Conservation (phyloP, 1,140 invertebrate species). For the Zaprionus lachaisei region DNA sequence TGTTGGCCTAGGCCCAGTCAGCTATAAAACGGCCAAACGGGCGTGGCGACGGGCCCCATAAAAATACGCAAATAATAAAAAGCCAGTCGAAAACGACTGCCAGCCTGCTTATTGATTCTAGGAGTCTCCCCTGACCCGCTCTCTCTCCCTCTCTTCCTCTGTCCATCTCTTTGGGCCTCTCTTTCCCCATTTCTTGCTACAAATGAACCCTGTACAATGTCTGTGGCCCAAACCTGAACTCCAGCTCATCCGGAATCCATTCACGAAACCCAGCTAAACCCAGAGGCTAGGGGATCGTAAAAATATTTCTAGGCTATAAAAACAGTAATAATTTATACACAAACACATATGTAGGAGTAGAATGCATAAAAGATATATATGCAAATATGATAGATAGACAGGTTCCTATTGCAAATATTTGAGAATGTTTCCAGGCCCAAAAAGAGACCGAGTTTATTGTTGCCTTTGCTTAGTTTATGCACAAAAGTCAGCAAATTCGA, state of each 20-base stretch:
- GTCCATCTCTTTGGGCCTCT: background rate
- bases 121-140: background rate
- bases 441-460: slow-evolving; percentile 30
- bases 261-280: slow-evolving; percentile 5
- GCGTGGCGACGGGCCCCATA: slow-evolving; percentile 37
- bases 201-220: slow-evolving; percentile 3
- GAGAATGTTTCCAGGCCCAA: slow-evolving; percentile 48
- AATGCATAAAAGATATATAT: slow-evolving; percentile 16
- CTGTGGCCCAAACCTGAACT: background rate
- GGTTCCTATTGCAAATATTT: slow-evolving; percentile 60
- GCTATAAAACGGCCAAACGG: slow-evolving; percentile 58
- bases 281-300: slow-evolving; percentile 36
- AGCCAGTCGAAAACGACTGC: slow-evolving; percentile 39
- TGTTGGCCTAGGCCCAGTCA: slow-evolving; percentile 25
- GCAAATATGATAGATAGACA: slow-evolving; percentile 15
- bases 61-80: slow-evolving; percentile 70
- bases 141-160: background rate
- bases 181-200: background rate
- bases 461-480: slow-evolving; percentile 54
- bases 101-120: slow-evolving; percentile 51
- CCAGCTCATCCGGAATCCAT: background rate
- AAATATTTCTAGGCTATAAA: slow-evolving; percentile 53
- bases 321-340: slow-evolving; percentile 49
- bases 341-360: background rate
- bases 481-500: slow-evolving; percentile 68